Conservation (phyloP, 2,888 invertebrate species). For the Itoplectis maculator region DNA sequence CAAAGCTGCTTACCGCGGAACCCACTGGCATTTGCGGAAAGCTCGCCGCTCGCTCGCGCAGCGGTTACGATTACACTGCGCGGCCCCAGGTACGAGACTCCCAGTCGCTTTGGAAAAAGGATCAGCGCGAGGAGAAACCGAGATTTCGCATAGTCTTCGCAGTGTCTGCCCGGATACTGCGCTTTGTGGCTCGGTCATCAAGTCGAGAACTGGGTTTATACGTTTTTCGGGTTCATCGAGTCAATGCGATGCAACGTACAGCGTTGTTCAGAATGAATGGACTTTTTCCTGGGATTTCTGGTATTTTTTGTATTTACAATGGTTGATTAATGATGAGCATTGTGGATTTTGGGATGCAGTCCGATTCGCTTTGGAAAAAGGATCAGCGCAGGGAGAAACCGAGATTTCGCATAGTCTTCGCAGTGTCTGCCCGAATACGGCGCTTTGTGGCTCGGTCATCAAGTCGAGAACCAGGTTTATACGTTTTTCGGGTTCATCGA, state of each 20-base stretch:
- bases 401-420: conserved; percentile 7
- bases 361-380: too few relatives aligned
- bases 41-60: too few relatives aligned
- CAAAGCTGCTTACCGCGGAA: conserved; percentile 45
- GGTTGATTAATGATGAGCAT: too few relatives aligned
- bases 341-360: too few relatives aligned
- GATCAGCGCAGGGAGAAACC: neutral
- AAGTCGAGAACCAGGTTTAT: too few relatives aligned
- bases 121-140: neutral
- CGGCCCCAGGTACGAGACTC: conserved; percentile 7
- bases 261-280: too few relatives aligned
- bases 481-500: too few relatives aligned
- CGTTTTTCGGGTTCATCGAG: too few relatives aligned
- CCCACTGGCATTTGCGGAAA: conserved; percentile 42
- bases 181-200: neutral
- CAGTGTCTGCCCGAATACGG: neutral
- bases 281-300: too few relatives aligned
- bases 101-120: conserved; percentile 27
- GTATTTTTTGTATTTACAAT: too few relatives aligned
- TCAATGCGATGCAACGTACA: too few relatives aligned
- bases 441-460: neutral
- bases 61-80: conserved; percentile 18
- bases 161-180: neutral
- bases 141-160: conserved; percentile 9
- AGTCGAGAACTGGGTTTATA: too few relatives aligned